Evolutionary conservation across 2,797 vertebrate genomes (phyloP), one percentile per base, ranked within the genome.

Genomic region (Bradypodion ventrale): DNA sequence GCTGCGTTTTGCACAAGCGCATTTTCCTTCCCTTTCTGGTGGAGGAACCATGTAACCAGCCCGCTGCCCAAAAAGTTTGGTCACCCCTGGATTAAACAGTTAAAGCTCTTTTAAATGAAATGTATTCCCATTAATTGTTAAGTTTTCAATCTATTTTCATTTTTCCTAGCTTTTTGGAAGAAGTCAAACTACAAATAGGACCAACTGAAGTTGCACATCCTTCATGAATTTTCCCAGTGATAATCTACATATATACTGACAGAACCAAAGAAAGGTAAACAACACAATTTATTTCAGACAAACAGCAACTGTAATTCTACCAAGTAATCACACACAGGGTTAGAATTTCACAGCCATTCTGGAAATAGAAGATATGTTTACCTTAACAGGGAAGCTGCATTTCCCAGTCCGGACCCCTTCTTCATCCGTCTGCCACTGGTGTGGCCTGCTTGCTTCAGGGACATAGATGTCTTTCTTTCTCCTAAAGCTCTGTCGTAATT

Each of bases 401-500:
- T 99, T 99, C 88, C 98, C 98, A 65, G 96, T 98, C 89, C 98
- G 97, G 89, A 99, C 98, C 0, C 98, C 97, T 95, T 99, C 98
- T 95, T 99, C 98, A 66, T 99, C 98, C 0, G 98, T 99, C 95
- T 99, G 98, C 98, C 98, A 99, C 91, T 99, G 98, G 94, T 99
- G 98, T 63, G 98, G 98, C 89, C 98, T 97, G 93, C 98, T 99
- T 49, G 98, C 98, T 94, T 99, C 98, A 1, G 98, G 98, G 87
- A 99, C 97, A 80, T 99, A 99, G 89, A 98, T 96, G 92, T 99
- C 98, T 98, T 99, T 99, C 98, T 99, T 99, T 95, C 98, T 97
- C 84, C 98, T 98, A 94, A 99, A 99, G 94, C 98, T 99, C 93
- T 99, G 98, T 93, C 98, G 97, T 96, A 99, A 96, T 96, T 99